These are phyloP conservation scores for Bubo bubo DNA, from an alignment of 2,113 vertebrate species.

Conservation along the genomic window DNA sequence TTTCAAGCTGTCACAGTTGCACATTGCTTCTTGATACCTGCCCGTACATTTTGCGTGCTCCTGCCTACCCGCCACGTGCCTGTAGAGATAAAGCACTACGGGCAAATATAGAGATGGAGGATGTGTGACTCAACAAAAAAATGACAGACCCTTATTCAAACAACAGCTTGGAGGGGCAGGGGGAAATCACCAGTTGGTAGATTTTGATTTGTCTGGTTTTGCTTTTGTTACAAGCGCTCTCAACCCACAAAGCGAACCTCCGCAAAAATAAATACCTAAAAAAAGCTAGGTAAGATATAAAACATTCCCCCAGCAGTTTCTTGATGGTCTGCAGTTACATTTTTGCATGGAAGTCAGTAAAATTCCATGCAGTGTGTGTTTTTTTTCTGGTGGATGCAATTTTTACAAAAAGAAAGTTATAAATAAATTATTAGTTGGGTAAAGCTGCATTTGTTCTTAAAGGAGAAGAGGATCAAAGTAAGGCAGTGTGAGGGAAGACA, in stretches of 20 bases:
- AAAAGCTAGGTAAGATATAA: neutral
- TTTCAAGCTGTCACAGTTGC: neutral
- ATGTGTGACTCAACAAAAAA: neutral
- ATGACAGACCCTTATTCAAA: neutral
- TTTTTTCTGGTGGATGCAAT: constrained; percentile 42
- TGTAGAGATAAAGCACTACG: neutral
- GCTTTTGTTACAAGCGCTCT: neutral
- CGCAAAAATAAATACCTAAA: neutral
- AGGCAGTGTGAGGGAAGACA: neutral
- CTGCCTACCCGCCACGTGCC: neutral
- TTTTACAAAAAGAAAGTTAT: constrained; percentile 23
- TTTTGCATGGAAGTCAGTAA: constrained; percentile 30
- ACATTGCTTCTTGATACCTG: neutral
- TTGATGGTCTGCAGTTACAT: neutral
- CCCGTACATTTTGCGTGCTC: neutral
- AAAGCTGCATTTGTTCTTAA: constrained; percentile 28
- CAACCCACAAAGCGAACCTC: neutral
- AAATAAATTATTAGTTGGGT: constrained; percentile 46
- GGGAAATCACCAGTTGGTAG: neutral
- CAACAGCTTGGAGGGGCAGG: neutral
- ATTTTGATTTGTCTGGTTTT: neutral
- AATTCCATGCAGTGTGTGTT: neutral
- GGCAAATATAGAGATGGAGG: neutral
- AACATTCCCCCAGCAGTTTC: neutral
- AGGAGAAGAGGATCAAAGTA: neutral